A percentile compares a stretch with the other conserved stretches of the same genome.
Conservation (phyloP, 2,888 invertebrate species). For the Agrotis segetum region DNA sequence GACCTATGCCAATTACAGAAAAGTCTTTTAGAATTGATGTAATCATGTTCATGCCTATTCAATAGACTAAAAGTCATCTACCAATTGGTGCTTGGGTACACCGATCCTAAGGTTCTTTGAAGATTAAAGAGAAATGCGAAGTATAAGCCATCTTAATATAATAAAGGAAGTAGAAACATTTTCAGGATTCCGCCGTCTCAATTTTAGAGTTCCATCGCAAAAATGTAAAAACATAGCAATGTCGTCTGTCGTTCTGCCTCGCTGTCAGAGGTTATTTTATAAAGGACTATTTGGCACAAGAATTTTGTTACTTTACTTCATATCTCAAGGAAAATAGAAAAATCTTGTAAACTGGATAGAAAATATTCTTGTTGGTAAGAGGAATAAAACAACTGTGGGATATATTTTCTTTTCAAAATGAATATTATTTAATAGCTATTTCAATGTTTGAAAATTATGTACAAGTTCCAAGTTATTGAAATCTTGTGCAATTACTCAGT, state of each 20-base stretch:
- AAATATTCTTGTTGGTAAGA: constrained; percentile 12
- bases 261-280: constrained; percentile 52
- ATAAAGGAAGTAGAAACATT: constrained; percentile 52
- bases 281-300: constrained; percentile 58
- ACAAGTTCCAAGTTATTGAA: not conserved
- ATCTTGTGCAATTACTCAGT: constrained; percentile 7
- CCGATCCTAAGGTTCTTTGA: constrained; percentile 12
- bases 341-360: constrained; percentile 22
- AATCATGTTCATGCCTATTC: not conserved
- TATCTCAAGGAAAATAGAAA: constrained; percentile 42
- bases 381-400: not conserved
- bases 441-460: not conserved
- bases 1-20: too few relatives aligned
- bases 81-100: constrained; percentile 26
- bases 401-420: not conserved
- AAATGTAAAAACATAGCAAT: constrained; percentile 57
- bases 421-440: not conserved
- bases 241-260: constrained; percentile 44
- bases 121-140: constrained; percentile 30
- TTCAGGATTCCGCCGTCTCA: constrained; percentile 41
- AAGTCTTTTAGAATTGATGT: too few relatives aligned
- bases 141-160: constrained; percentile 35
- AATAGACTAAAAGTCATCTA: constrained; percentile 39
- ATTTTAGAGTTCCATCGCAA: constrained; percentile 51
- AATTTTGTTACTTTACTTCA: constrained; percentile 42